phyloP scores from a whole-genome alignment of 2,797 vertebrate species.

The Sardinella longiceps region DNA sequence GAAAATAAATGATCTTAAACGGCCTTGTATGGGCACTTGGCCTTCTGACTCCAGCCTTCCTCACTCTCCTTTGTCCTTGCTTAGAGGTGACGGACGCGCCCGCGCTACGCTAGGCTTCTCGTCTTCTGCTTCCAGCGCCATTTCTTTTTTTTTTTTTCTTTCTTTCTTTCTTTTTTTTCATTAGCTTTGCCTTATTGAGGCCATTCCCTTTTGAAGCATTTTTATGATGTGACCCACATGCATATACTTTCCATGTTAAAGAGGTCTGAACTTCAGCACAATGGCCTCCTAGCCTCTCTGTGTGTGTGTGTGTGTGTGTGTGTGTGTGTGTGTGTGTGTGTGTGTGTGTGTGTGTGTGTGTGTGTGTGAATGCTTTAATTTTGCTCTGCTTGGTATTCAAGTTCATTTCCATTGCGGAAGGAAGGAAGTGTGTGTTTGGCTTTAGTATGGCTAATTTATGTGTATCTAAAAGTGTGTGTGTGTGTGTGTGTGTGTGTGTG shows the following conservation, averaged over 20 bases:
- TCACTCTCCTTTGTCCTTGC: neutral
- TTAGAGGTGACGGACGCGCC: neutral
- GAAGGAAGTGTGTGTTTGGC: too few species aligned
- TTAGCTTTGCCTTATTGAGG: slow-evolving; percentile 9
- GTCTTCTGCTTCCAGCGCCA: neutral
- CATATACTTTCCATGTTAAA: slow-evolving; percentile 62
- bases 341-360: neutral
- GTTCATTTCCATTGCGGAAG: neutral
- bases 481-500: too few species aligned
- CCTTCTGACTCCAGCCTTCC: neutral
- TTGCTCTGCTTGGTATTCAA: neutral
- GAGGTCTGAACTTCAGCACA: slow-evolving; percentile 20
- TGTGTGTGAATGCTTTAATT: slow-evolving; percentile 20
- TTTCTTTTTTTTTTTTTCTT: slow-evolving; percentile 15
- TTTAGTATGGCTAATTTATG: too few species aligned
- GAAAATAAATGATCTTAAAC: slow-evolving; percentile 48
- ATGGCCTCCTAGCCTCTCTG: neutral
- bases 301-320: neutral
- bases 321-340: neutral
- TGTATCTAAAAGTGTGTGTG: too few species aligned
- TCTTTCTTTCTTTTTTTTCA: slow-evolving; percentile 5
- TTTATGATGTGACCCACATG: slow-evolving; percentile 36
- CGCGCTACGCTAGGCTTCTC: too few species aligned
- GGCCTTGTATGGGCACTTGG: slow-evolving; percentile 25
- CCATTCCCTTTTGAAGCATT: neutral